phyloP scores from a whole-genome alignment of 1,140 invertebrate species.

The Trissolcus basalis region DNA sequence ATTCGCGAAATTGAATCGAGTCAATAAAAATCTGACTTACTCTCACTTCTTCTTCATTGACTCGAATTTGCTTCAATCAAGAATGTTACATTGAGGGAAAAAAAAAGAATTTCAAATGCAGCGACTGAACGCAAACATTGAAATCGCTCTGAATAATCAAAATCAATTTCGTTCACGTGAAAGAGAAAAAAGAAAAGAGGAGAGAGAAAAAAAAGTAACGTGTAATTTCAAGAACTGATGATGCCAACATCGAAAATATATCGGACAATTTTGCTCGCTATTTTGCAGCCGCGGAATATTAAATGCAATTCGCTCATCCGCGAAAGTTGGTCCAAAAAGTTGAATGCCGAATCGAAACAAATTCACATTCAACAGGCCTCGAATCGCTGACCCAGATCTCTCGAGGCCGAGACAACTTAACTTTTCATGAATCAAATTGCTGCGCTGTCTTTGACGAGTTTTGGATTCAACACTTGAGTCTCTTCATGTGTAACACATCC shows the following conservation, averaged over 20 bases:
- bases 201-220: too few relatives aligned
- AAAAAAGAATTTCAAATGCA: too few relatives aligned
- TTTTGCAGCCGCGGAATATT: conserved; percentile 25
- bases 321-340: conserved; percentile 51
- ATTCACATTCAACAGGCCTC: conserved; percentile 66
- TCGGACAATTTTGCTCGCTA: conserved; percentile 1
- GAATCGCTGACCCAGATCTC: conserved; percentile 65
- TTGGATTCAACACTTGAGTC: conserved; percentile 32
- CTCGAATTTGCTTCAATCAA: too few relatives aligned
- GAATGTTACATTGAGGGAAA: too few relatives aligned
- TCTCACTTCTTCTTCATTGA: too few relatives aligned
- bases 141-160: too few relatives aligned
- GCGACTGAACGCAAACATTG: too few relatives aligned
- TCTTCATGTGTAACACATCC: conserved; percentile 17
- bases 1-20: too few relatives aligned
- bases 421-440: conserved; percentile 53
- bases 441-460: conserved; percentile 47
- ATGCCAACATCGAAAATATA: conserved; percentile 7
- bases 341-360: conserved; percentile 55
- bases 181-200: too few relatives aligned
- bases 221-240: not conserved
- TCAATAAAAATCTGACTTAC: too few relatives aligned
- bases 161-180: too few relatives aligned
- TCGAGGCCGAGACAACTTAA: conserved; percentile 51
- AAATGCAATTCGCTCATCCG: conserved; percentile 29